Evolutionary conservation across 2,888 invertebrate genomes (phyloP).

Genomic region (Conomelus anceps): DNA sequence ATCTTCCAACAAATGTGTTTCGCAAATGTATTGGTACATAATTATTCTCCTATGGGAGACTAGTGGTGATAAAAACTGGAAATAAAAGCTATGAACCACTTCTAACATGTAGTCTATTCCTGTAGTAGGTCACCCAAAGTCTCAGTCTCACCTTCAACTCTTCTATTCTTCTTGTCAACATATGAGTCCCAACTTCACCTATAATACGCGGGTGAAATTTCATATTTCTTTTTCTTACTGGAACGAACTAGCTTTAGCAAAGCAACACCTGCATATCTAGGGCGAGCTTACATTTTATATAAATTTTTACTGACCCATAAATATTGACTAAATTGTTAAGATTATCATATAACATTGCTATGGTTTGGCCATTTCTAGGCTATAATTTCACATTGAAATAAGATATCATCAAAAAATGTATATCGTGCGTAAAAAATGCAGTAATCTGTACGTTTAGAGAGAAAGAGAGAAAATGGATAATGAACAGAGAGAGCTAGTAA

Average conservation of each 20-base stretch:
- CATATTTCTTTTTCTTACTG: background rate
- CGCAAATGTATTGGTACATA: no score
- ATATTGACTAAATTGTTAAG: background rate
- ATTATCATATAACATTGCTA: background rate
- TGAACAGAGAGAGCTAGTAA: background rate
- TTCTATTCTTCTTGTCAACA: no score
- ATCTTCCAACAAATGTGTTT: no score
- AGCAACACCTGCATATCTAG: background rate
- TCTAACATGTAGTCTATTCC: no score
- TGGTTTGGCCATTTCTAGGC: background rate
- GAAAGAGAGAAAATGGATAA: no score
- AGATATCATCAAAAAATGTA: background rate
- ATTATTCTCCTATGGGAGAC: no score
- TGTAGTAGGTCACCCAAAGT: no score
- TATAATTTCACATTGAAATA: background rate
- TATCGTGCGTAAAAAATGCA: background rate
- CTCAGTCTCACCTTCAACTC: no score
- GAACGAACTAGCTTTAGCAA: background rate
- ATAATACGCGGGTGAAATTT: no score
- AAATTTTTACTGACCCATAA: background rate
- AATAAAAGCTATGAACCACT: no score
- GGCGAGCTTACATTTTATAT: background rate
- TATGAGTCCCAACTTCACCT: no score
- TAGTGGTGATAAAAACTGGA: no score
- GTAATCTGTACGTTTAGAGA: background rate